Evolutionary conservation across 1,140 invertebrate species (phyloP), one percentile per base, ranked within the genome.

Genomic region (Zaprionus taronus): DNA sequence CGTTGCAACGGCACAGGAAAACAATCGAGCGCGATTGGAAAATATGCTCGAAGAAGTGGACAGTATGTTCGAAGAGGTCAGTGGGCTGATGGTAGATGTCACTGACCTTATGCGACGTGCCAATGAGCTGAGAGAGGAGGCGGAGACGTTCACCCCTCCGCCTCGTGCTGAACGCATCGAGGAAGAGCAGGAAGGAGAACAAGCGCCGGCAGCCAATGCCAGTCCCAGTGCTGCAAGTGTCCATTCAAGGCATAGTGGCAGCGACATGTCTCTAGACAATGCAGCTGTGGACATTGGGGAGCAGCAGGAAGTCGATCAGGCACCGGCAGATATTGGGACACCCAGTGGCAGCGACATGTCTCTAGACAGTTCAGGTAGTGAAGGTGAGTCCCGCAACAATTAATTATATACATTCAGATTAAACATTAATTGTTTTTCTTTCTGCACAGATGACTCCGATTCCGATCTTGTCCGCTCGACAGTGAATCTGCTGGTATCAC

Each of bases 251-350:
- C 71, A 78, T 34, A 68, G 70, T 15, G 69, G 72, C 20, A 84
- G 78, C 41, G 78, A 84, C 36, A 85, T 90, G 85, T 90, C 76
- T 0, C 22, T 90, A 34, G 85, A 85, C 34, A 90, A 79, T 68
- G 79, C 85, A 28, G 82, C 2, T 34, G 9, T 34, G 9, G 31
- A 34, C 9, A 11, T 34, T 11, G 9, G 31, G 9, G 31, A 34
- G 2, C 28, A 31, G 31, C 31, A 34, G 9, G 31, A 34, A 34
- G 9, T 34, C 11, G 31, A 34, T 34, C 31, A 34, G 31, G 31
- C 31, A 4, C 31, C 31, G 31, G 9, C 9, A 34, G 31, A 34
- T 7, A 9, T 34, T 34, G 31, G 31, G 9, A 34, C 2, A 11
- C 31, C 31, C 44, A 68, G 70, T 15, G 69, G 72, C 22, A 84